Evolutionary conservation across 2,888 invertebrate species (phyloP).

Genomic region (Agrochola circellaris): DNA sequence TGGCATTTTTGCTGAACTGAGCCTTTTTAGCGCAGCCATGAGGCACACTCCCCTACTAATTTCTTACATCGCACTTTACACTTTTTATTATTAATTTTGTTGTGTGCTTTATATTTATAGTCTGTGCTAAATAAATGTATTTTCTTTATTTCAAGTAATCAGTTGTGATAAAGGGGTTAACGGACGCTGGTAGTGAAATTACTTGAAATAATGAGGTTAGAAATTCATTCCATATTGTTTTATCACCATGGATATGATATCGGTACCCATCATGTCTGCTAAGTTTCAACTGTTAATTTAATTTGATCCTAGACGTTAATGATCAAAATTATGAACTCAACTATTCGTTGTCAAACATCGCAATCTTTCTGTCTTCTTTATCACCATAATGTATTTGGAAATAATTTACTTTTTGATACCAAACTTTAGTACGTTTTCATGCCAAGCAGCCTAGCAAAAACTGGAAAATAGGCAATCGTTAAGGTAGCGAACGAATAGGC

Average conservation of each 20-base stretch:
- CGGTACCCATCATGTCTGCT: not conserved
- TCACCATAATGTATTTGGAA: not conserved
- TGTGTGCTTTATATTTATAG: no score
- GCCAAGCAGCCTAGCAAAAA: not conserved
- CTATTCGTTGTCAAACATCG: not conserved
- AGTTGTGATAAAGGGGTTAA: not conserved
- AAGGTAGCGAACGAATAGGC: conserved; percentile 23
- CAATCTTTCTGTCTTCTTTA: not conserved
- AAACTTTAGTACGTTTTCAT: not conserved
- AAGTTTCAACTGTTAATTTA: no score
- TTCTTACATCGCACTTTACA: no score
- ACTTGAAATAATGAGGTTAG: not conserved
- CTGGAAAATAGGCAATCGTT: conserved; percentile 7
- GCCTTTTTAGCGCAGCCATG: no score
- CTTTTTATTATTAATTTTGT: no score
- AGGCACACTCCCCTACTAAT: no score
- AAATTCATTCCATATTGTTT: not conserved
- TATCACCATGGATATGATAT: not conserved
- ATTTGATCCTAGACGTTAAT: not conserved
- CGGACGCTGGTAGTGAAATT: no score
- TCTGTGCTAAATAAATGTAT: no score
- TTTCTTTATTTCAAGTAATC: not conserved
- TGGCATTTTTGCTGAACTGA: no score
- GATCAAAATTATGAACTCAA: not conserved
- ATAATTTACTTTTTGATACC: not conserved